A percentile compares a stretch with the other conserved stretches of the same genome.
These are phyloP conservation scores for Euplagia quadripunctaria DNA, from an alignment of 2,888 invertebrate genomes.

Conservation along the genomic window DNA sequence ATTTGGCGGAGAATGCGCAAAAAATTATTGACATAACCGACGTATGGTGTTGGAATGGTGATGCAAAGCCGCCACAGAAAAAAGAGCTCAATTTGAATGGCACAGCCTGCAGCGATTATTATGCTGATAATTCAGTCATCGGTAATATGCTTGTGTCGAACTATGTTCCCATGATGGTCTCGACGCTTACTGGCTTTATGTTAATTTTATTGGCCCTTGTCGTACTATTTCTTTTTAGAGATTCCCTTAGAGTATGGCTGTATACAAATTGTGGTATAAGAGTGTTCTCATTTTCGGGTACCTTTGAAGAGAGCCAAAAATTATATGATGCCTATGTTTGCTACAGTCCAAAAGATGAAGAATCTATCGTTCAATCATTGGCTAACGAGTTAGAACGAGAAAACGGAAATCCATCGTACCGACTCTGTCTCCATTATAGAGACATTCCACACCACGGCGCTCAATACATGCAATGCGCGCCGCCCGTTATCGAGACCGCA, in stretches of 20 bases:
- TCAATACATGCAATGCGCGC: constrained; percentile 91
- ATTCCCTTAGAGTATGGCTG: constrained; percentile 95
- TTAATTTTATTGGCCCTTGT: constrained; percentile 92
- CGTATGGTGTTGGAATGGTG: constrained; percentile 93
- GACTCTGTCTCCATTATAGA: constrained; percentile 95
- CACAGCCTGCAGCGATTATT: constrained; percentile 95
- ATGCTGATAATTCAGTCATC: constrained; percentile 93
- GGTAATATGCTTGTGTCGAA: constrained; percentile 94
- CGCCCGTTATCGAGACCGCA: constrained; percentile 94
- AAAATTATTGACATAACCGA: constrained; percentile 93
- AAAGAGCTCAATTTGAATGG: constrained; percentile 94
- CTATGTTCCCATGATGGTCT: constrained; percentile 94
- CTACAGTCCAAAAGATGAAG: constrained; percentile 97
- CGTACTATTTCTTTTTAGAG: constrained; percentile 94
- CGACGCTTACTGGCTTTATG: constrained; percentile 92
- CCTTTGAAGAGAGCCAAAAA: constrained; percentile 93
- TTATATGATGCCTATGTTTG: constrained; percentile 97
- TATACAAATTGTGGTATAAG: constrained; percentile 95
- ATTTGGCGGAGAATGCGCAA: constrained; percentile 93
- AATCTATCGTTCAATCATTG: constrained; percentile 94
- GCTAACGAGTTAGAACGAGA: constrained; percentile 92
- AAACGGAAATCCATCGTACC: constrained; percentile 92
- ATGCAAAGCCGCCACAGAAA: constrained; percentile 91
- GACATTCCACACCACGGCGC: constrained; percentile 92
- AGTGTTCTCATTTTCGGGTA: constrained; percentile 91